Base-by-base conservation (phyloP, 30 jellyfish, hydroid and myxozoan genomes). In the Cassiopea xamachana region DNA sequence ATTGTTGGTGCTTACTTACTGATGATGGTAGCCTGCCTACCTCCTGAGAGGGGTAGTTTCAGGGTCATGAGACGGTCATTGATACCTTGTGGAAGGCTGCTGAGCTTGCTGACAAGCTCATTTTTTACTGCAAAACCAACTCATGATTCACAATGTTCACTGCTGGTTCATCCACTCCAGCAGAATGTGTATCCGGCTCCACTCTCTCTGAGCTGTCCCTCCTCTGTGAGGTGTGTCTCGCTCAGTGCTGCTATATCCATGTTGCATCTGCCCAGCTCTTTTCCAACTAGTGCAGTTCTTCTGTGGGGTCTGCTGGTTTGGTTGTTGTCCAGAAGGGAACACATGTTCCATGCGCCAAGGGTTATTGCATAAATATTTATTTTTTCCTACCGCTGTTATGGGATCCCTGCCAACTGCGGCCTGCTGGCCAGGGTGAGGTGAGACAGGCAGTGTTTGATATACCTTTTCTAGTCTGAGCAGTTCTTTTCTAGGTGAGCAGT, bases 41-140 rank as follows among this genome's bases (percentile, higher is more conserved):
- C 19, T 16, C 84, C 75, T 60, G 50, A 17, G 55, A 89, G 47
- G 45, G 87, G 88, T 46, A 89, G 82, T 47, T 93, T 50, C 83
- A 89, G 58, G 39, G 92, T 48, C 96, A 89, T 89, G 13, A 87
- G 73, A 19, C 94, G 81, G 70, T 87, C 92, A 72, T 70, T 78
- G n/a, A 88, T 69, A 69, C 79, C 87, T 69, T 62, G 46, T 4
- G 88, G 87, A n/a, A 17, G 67, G 61, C 43, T 46, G 46, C 10
- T n/a, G 48, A 78, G 87, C 80, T 80, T 61, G 43, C 55, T 69
- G 12, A 68, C 86, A 17, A 88, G 45, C 7, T 27, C 9, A 12
- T 7, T 7, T 86, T 80, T 88, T 44, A 88, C 70, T 50, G 95
- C 95, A 59, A 86, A 58, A n/a, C 91, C 93, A 15, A 86, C 93